Evolutionary conservation across 1,140 invertebrate species (phyloP).

Genomic region (Sinella curviseta): DNA sequence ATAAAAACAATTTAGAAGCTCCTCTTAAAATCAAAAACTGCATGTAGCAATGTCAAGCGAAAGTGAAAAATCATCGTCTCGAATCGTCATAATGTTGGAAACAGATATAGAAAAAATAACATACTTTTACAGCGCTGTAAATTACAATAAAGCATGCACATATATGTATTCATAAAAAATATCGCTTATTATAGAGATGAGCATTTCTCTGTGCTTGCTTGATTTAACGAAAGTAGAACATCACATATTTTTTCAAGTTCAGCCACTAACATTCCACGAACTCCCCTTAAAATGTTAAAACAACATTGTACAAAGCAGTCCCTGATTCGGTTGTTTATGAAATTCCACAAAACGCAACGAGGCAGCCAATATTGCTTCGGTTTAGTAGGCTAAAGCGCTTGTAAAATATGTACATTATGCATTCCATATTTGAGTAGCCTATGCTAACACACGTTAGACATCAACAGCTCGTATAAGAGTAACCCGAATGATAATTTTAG

Average conservation of each 20-base stretch:
- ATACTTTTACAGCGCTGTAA: neutral
- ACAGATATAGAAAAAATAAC: neutral
- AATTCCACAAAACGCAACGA: no score
- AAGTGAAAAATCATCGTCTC: neutral
- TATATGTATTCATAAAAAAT: neutral
- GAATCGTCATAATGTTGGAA: neutral
- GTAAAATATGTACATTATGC: neutral
- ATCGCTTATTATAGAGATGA: neutral
- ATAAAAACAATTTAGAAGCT: neutral
- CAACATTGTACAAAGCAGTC: no score
- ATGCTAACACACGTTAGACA: neutral
- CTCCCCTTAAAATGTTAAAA: neutral
- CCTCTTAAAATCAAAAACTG: neutral
- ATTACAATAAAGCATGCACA: neutral
- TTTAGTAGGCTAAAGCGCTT: neutral
- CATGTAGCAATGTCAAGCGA: constrained; percentile 18
- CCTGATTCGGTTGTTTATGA: no score
- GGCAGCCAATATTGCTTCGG: no score
- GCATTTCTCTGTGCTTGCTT: neutral
- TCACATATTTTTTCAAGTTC: constrained; percentile 26
- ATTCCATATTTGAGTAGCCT: neutral
- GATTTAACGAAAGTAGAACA: neutral
- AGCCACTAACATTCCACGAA: neutral
- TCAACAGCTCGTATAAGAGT: neutral
- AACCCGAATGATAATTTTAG: constrained; percentile 15